phyloP scores from a whole-genome alignment of 2,113 vertebrate species.

The Corythoichthys intestinalis region DNA sequence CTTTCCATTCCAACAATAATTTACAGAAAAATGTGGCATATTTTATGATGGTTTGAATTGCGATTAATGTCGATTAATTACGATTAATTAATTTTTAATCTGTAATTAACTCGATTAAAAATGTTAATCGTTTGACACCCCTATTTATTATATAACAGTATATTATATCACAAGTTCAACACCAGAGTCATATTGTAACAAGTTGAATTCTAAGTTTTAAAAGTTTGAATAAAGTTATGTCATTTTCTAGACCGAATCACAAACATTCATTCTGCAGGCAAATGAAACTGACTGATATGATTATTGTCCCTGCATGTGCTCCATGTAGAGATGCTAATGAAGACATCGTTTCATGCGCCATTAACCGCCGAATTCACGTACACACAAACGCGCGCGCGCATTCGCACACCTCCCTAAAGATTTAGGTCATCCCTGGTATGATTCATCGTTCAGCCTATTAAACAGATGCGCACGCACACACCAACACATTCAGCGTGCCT shows the following conservation, averaged over 20 bases:
- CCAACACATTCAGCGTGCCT: slow-evolving; percentile 30
- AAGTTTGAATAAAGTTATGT: slow-evolving; percentile 9
- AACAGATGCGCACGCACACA: not conserved
- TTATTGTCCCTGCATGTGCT: slow-evolving; percentile 49
- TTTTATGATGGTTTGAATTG: too few species aligned
- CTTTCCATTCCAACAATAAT: too few species aligned
- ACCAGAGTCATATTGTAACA: not conserved
- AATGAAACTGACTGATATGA: slow-evolving; percentile 45
- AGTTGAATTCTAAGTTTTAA: not conserved
- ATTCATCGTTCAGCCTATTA: slow-evolving; percentile 41
- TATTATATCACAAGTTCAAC: too few species aligned
- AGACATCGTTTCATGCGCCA: slow-evolving; percentile 52
- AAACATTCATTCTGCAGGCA: slow-evolving; percentile 19
- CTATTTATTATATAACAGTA: too few species aligned
- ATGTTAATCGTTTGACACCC: too few species aligned
- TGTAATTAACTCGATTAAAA: too few species aligned
- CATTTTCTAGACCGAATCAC: slow-evolving; percentile 1
- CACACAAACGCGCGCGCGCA: slow-evolving; percentile 7
- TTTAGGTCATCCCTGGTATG: slow-evolving; percentile 42
- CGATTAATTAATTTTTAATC: too few species aligned
- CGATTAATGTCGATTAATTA: too few species aligned
- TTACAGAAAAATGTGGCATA: too few species aligned
- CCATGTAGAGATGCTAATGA: slow-evolving; percentile 51
- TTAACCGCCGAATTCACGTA: slow-evolving; percentile 38
- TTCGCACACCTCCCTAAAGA: slow-evolving; percentile 36